Evolutionary conservation across 2,797 vertebrate species (phyloP).

Genomic region (Lacerta bilineata): DNA sequence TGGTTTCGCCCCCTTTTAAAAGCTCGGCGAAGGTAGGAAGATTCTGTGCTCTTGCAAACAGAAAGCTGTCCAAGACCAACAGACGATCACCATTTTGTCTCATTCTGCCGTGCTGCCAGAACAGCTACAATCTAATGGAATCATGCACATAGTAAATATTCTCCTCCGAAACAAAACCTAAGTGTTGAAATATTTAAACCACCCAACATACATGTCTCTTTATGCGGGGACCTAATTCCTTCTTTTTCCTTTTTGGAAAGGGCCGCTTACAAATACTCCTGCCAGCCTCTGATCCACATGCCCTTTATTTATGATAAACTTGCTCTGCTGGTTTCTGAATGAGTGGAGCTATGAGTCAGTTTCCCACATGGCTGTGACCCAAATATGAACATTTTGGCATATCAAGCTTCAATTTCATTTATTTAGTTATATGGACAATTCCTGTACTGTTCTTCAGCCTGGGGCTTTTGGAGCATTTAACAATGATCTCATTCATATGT

Average conservation of each 20-base stretch:
- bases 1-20: conserved; percentile 20
- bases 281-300: background rate
- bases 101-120: background rate
- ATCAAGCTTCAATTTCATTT: background rate
- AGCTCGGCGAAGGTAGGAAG: background rate
- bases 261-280: background rate
- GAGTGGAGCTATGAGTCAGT: conserved; percentile 15
- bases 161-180: conserved; percentile 12
- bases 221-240: background rate
- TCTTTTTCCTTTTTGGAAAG: conserved; percentile 17
- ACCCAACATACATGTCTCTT: background rate
- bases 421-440: background rate
- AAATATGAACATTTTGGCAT: conserved; percentile 19
- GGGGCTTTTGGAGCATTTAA: background rate
- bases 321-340: conserved; percentile 26
- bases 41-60: background rate
- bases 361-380: conserved; percentile 6
- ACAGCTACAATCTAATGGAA: conserved; percentile 14
- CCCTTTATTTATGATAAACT: conserved; percentile 26
- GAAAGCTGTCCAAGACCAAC: conserved; percentile 16
- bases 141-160: background rate
- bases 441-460: background rate
- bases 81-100: conserved; percentile 14
- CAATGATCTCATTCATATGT: background rate
- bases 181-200: background rate